These are phyloP conservation scores for Odontocerum albicorne DNA, from an alignment of 2,888 invertebrate species.

Conservation along the genomic window DNA sequence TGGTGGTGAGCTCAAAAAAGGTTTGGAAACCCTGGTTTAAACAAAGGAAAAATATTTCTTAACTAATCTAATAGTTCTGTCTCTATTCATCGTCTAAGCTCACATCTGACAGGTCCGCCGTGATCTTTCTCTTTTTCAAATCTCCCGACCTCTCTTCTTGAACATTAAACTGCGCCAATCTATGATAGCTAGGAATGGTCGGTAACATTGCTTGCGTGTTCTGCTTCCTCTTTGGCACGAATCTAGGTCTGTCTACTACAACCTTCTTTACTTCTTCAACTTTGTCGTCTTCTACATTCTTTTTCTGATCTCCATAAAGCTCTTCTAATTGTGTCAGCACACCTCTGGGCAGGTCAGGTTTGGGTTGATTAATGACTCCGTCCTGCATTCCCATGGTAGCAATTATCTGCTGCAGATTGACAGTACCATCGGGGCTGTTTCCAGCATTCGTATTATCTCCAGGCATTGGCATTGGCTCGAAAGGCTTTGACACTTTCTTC, in stretches of 20 bases:
- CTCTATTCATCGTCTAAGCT: constrained; percentile 49
- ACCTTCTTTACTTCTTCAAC: neutral
- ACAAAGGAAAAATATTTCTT: no score
- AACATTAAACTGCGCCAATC: constrained; percentile 28
- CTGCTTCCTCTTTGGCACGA: constrained; percentile 16
- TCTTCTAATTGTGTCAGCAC: constrained; percentile 45
- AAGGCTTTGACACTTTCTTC: constrained; percentile 38
- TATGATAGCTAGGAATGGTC: constrained; percentile 14
- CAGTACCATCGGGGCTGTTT: constrained; percentile 28
- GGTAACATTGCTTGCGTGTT: neutral
- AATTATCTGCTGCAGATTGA: constrained; percentile 29
- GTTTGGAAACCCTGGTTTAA: no score
- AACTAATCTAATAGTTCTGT: no score
- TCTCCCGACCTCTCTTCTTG: constrained; percentile 32
- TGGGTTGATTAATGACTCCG: constrained; percentile 51
- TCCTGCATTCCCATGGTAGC: constrained; percentile 40
- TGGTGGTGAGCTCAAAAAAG: no score
- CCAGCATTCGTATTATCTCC: constrained; percentile 38
- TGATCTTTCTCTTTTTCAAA: constrained; percentile 54
- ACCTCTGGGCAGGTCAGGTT: constrained; percentile 47
- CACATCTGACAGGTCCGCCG: constrained; percentile 61
- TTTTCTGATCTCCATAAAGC: constrained; percentile 43
- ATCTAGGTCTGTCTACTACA: constrained; percentile 4
- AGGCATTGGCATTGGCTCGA: constrained; percentile 29
- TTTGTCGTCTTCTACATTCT: constrained; percentile 9